phyloP scores from a whole-genome alignment of 64 coral and sea anemone species.

The Orbicella faveolata region DNA sequence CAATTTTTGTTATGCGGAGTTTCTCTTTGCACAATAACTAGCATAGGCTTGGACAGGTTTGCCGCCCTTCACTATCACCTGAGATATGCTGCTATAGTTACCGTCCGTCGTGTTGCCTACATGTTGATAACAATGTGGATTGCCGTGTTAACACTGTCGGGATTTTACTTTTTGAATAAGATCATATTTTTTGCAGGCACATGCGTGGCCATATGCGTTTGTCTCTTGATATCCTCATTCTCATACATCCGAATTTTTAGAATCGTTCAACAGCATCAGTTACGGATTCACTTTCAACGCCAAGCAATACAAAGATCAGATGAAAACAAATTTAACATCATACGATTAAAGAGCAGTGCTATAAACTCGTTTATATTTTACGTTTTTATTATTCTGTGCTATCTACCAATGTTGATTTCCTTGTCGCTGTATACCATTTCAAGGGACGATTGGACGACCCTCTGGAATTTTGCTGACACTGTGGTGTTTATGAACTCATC shows the following conservation, averaged over 20 bases:
- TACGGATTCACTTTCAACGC: neutral
- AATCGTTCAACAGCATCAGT: neutral
- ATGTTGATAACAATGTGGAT: neutral
- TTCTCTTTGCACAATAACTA: neutral
- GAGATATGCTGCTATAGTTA: neutral
- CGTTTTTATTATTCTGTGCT: neutral
- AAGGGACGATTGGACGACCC: neutral
- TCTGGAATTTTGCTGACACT: neutral
- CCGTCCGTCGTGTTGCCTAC: neutral
- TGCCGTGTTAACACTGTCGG: neutral
- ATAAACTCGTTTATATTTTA: conserved; percentile 8
- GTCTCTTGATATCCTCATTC: neutral
- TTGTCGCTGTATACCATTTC: neutral
- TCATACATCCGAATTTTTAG: neutral
- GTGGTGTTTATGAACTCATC: neutral
- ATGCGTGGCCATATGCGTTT: neutral
- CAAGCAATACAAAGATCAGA: neutral
- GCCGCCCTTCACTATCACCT: neutral
- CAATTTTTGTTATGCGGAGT: neutral
- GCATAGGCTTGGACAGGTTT: neutral
- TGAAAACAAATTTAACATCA: neutral
- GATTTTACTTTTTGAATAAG: neutral
- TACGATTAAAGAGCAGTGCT: neutral
- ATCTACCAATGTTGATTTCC: neutral
- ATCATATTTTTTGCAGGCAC: neutral